Percentiles rank a stretch among this genome's conserved stretches.
Evolutionary conservation across 2,113 vertebrate genomes (phyloP).

Genomic region (Solea senegalensis): DNA sequence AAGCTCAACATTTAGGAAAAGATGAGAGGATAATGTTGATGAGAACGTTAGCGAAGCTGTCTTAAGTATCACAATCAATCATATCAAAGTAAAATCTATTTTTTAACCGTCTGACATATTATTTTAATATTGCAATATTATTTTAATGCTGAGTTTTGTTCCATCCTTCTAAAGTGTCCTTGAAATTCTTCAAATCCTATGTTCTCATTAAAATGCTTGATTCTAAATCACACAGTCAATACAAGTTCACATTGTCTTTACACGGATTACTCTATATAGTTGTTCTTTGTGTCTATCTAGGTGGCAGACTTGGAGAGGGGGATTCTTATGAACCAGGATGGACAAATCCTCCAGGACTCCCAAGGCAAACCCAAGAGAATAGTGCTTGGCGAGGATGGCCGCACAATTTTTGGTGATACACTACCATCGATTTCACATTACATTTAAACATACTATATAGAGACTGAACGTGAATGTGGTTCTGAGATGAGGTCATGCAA

Average conservation of each 20-base stretch:
- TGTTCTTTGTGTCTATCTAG: slow-evolving; percentile 66
- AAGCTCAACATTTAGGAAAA: neutral
- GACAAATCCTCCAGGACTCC: slow-evolving; percentile 93
- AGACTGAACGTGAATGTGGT: neutral
- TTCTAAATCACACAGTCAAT: neutral
- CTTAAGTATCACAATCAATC: too few relatives aligned
- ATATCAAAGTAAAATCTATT: too few relatives aligned
- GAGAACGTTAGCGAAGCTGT: too few relatives aligned
- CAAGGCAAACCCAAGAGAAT: slow-evolving; percentile 91
- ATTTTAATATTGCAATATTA: too few relatives aligned
- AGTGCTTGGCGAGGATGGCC: slow-evolving; percentile 93
- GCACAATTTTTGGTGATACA: slow-evolving; percentile 92
- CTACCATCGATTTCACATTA: slow-evolving; percentile 11
- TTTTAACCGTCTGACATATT: too few relatives aligned
- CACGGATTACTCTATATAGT: neutral
- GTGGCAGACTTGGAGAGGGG: slow-evolving; percentile 92
- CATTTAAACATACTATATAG: slow-evolving; percentile 3
- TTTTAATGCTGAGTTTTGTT: too few relatives aligned
- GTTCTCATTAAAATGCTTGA: too few relatives aligned
- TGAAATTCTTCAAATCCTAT: too few relatives aligned
- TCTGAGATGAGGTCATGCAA: neutral
- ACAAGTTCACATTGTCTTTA: neutral
- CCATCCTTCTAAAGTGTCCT: too few relatives aligned
- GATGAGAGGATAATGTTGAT: neutral
- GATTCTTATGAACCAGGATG: slow-evolving; percentile 92